Evolutionary conservation across 2,797 vertebrate genomes (phyloP).

Genomic region (Gymnothorax javanicus): DNA sequence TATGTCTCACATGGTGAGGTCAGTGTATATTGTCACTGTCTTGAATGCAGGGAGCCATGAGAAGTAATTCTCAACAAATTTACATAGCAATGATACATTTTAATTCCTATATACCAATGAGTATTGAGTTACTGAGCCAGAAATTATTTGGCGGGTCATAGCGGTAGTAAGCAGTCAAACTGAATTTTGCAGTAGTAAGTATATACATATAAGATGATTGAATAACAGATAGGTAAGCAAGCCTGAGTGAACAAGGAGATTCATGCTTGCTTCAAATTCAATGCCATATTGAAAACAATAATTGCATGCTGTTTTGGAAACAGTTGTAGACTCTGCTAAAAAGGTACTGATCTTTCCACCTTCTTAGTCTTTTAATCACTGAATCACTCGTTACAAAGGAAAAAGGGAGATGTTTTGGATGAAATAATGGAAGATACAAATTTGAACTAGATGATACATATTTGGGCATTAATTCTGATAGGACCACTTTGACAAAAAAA

Average conservation of each 20-base stretch:
- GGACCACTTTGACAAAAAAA: too few species aligned
- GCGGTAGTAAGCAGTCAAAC: too few species aligned
- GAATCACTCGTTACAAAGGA: background rate
- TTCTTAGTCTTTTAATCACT: background rate
- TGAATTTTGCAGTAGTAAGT: too few species aligned
- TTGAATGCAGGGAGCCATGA: background rate
- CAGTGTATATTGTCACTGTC: too few species aligned
- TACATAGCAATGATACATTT: background rate
- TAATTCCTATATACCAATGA: too few species aligned
- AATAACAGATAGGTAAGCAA: background rate
- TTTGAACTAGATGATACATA: background rate
- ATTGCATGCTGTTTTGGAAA: too few species aligned
- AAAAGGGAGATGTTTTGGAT: background rate
- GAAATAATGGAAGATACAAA: background rate
- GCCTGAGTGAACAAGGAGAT: background rate
- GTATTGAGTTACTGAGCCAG: too few species aligned
- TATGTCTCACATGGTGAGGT: too few species aligned
- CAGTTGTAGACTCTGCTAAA: background rate
- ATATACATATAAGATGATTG: too few species aligned
- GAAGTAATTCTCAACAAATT: background rate
- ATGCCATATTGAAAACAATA: background rate
- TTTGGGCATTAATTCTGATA: background rate
- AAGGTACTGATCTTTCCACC: background rate
- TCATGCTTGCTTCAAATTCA: background rate
- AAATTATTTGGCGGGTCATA: too few species aligned